These are phyloP conservation scores for Bimastos eiseni DNA, from an alignment of 2,888 invertebrate genomes.

Conservation along the genomic window DNA sequence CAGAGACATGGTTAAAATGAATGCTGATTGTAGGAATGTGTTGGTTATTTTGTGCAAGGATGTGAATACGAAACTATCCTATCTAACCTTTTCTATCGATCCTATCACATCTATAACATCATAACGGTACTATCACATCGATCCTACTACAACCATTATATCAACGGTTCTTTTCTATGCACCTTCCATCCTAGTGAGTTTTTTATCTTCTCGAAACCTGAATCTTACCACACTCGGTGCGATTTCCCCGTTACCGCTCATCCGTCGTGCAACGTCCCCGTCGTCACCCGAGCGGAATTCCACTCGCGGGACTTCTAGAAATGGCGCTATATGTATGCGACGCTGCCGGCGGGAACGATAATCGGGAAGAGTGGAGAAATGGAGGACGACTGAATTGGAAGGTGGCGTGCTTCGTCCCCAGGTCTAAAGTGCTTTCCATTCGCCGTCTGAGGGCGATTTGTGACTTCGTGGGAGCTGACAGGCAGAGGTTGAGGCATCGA, in stretches of 20 bases:
- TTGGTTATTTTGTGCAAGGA: no score
- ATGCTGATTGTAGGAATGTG: no score
- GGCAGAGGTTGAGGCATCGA: not conserved
- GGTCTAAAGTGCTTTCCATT: not conserved
- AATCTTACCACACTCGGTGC: constrained; percentile 4
- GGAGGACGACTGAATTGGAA: not conserved
- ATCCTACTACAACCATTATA: no score
- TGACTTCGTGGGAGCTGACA: not conserved
- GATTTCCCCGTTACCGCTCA: not conserved
- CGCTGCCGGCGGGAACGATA: not conserved
- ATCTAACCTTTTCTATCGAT: no score
- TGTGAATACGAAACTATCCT: no score
- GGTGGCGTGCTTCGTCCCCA: not conserved
- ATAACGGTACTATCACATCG: no score
- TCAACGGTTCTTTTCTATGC: no score
- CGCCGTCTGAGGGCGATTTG: not conserved
- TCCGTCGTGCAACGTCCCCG: not conserved
- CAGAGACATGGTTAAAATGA: no score
- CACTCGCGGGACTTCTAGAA: not conserved
- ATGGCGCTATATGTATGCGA: not conserved
- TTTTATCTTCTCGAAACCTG: not conserved
- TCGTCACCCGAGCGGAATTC: not conserved
- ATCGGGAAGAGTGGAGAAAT: not conserved
- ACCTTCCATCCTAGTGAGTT: not conserved
- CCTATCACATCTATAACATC: no score